Percentiles rank a stretch among this genome's conserved stretches.
Conservation (phyloP, 1,140 invertebrate species). For the Leptinotarsa lineolata region DNA sequence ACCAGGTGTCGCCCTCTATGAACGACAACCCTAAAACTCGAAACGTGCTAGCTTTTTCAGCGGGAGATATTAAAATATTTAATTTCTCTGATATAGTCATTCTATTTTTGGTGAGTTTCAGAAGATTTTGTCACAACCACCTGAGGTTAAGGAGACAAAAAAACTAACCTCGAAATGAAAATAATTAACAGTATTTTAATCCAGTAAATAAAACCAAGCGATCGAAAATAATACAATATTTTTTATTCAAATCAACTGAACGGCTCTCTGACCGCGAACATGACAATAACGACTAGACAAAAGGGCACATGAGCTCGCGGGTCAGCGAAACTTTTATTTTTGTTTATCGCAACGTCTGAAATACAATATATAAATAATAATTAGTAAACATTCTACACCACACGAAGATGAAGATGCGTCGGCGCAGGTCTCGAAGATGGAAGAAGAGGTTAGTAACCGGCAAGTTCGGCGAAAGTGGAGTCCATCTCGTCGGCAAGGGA, state of each 20-base stretch:
- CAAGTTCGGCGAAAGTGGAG: slow-evolving; percentile 95
- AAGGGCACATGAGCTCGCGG: slow-evolving; percentile 19
- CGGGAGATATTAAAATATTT: too few relatives aligned
- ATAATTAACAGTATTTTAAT: slow-evolving; percentile 12
- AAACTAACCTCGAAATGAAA: neutral
- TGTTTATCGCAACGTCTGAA: slow-evolving; percentile 19
- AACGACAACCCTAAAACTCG: too few relatives aligned
- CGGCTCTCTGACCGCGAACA: slow-evolving; percentile 15
- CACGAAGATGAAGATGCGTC: neutral
- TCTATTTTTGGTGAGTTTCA: too few relatives aligned
- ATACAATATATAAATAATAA: slow-evolving; percentile 29
- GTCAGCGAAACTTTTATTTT: slow-evolving; percentile 7
- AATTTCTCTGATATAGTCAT: too few relatives aligned
- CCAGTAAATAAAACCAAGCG: slow-evolving; percentile 24
- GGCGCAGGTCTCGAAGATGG: neutral
- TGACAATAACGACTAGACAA: slow-evolving; percentile 23
- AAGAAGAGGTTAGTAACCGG: slow-evolving; percentile 70
- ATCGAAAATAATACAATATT: slow-evolving; percentile 23
- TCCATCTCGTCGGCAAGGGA: slow-evolving; percentile 94
- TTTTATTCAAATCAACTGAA: slow-evolving; percentile 29
- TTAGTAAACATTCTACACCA: slow-evolving; percentile 14
- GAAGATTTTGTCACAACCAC: too few relatives aligned
- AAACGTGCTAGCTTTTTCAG: too few relatives aligned
- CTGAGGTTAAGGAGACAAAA: too few relatives aligned
- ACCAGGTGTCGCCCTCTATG: too few relatives aligned